These are phyloP conservation scores for Tineola bisselliella DNA, from an alignment of 2,888 invertebrate species.

Conservation along the genomic window DNA sequence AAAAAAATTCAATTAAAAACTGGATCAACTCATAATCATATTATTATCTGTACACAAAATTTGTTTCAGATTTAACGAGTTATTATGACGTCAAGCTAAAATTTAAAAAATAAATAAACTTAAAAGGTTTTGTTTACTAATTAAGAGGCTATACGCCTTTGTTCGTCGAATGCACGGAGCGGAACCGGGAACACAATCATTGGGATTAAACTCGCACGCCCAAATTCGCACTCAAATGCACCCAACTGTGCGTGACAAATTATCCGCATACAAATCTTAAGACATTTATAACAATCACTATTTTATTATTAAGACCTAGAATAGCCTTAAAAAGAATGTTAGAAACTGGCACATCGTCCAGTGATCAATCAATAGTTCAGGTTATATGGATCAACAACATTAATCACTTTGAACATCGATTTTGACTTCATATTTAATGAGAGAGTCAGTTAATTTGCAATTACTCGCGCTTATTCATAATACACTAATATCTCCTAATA, in stretches of 20 bases:
- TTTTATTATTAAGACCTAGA: background rate
- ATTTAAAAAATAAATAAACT: background rate
- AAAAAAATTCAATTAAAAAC: background rate
- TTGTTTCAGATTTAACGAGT: no score
- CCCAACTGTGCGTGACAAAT: background rate
- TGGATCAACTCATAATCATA: background rate
- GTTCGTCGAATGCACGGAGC: conserved; percentile 39
- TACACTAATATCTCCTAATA: background rate
- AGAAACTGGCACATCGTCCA: conserved; percentile 6
- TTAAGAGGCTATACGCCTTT: background rate
- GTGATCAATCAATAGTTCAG: background rate
- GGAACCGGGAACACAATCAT: conserved; percentile 36
- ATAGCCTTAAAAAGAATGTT: background rate
- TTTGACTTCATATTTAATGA: background rate
- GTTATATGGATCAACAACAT: background rate
- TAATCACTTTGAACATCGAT: conserved; percentile 10
- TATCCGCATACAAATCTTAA: background rate
- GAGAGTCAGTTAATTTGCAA: background rate
- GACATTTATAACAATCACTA: background rate
- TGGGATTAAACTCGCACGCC: conserved; percentile 25
- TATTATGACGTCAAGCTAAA: background rate
- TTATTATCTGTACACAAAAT: background rate
- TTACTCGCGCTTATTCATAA: background rate
- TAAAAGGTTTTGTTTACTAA: background rate
- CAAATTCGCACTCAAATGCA: conserved; percentile 35